phyloP scores from a whole-genome alignment of 2,113 vertebrate genomes.

The Pelmatolapia mariae region DNA sequence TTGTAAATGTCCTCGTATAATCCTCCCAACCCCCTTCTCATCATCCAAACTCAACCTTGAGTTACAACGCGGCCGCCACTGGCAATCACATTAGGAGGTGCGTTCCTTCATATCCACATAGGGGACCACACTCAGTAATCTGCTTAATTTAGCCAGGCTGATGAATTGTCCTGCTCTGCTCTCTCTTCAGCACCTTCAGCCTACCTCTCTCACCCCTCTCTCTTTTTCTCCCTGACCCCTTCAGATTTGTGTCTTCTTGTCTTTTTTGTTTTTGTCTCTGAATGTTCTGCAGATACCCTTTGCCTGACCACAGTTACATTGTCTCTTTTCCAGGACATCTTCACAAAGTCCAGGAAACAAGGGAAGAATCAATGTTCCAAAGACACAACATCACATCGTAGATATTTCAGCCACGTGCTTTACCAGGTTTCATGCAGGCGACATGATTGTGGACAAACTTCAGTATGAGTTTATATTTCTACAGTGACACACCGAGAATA shows the following conservation, averaged over 20 bases:
- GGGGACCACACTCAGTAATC: conserved; percentile 54
- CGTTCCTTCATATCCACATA: conserved; percentile 52
- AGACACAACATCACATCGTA: not conserved
- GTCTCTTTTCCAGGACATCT: not conserved
- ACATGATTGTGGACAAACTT: not conserved
- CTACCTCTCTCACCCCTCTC: too few relatives aligned
- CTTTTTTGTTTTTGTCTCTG: not conserved
- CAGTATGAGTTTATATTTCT: not conserved
- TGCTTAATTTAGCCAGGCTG: conserved; percentile 62
- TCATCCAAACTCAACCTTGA: conserved; percentile 53
- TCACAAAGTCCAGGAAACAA: not conserved
- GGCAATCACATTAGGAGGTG: conserved; percentile 67
- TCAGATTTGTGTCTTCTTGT: not conserved
- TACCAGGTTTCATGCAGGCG: not conserved
- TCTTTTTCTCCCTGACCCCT: not conserved
- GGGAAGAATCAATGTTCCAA: not conserved
- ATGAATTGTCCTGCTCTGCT: conserved; percentile 31
- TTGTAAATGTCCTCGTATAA: conserved; percentile 36
- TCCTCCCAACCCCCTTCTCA: not conserved
- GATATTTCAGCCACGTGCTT: not conserved
- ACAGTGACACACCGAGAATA: not conserved
- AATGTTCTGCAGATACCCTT: not conserved
- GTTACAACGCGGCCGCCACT: conserved; percentile 42
- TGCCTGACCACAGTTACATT: not conserved
- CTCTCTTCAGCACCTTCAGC: not conserved